Base-by-base conservation (phyloP, 2,113 vertebrate genomes). In the Sorex fumeus region DNA sequence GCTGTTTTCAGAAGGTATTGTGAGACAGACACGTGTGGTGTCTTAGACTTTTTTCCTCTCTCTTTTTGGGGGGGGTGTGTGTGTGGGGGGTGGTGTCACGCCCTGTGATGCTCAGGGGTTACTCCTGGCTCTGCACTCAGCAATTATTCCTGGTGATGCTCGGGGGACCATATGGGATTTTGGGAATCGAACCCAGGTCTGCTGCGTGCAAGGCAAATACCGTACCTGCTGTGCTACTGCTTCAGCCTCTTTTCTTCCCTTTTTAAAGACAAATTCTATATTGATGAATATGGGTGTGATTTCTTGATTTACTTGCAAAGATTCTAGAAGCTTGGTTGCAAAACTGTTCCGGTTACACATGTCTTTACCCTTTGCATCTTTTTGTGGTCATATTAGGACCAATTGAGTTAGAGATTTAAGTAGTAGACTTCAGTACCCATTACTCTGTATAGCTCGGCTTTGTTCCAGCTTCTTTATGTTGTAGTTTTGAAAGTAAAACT, bases 251-350 rank as follows among this genome's bases (percentile, higher is more conserved):
- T n/a, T 25, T 60, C 79, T 34, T 40, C 34, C 23, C 50, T 57
- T 90, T 30, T 13, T 70, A 45, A 19, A 60, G 34, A 67, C 34
- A 57, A 79, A 75, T 78, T 91, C 13, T 80, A 2, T 66, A n/a
- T 87, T 84, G 64, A 66, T 81, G 62, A 84, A 50, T 93, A 43
- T 66, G 60, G 19, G 53, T 81, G 45, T n/a, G 18, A 7, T 60
- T 60, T 81, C 23, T 94, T 79, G 88, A 16, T 93, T 84, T 91
- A 85, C 66, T 67, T 70, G 30, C 76, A 88, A 69, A 80, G 87
- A 87, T 83, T 92, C 62, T 88, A 81, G 80, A 94, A 88, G 67
- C 69, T 88, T 88, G 62, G 23, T 94, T 91, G 83, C 50, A 81
- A 83, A 76, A 57, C 30, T 27, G 8, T 81, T 80, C 18, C 23